A percentile compares a stretch with the other conserved stretches of the same genome.
Evolutionary conservation across 2,888 invertebrate species (phyloP).

Genomic region (Nomada goodeniana): DNA sequence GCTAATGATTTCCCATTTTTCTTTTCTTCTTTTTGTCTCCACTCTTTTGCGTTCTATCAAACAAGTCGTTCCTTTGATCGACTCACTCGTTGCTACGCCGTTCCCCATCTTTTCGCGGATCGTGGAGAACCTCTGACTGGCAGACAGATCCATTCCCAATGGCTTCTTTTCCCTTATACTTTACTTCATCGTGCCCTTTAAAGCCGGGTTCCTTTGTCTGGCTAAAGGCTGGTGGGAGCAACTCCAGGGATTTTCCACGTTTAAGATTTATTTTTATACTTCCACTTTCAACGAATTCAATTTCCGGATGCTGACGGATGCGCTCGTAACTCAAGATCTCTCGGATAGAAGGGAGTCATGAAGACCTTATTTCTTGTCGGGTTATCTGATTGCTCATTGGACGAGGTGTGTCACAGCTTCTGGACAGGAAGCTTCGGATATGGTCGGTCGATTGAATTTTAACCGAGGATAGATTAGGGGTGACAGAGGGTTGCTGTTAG

Average conservation of each 20-base stretch:
- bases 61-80: conserved; percentile 36
- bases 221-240: neutral
- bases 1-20: conserved; percentile 48
- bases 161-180: conserved; percentile 44
- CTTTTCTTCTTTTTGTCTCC: neutral
- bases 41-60: conserved; percentile 17
- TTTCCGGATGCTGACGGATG: conserved; percentile 57
- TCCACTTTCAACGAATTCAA: conserved; percentile 37
- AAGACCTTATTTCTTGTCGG: conserved; percentile 43
- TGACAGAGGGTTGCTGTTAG: neutral
- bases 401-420: neutral
- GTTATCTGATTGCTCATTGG: conserved; percentile 32
- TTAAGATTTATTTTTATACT: conserved; percentile 59
- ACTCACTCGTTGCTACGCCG: neutral
- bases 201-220: conserved; percentile 21
- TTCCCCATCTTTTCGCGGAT: neutral
- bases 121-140: conserved; percentile 29
- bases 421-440: neutral
- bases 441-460: neutral
- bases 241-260: conserved; percentile 1
- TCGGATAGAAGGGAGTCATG: conserved; percentile 10
- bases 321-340: conserved; percentile 49
- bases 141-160: conserved; percentile 55
- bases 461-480: neutral
- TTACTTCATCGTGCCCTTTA: conserved; percentile 4